Base-by-base conservation (phyloP, 2,888 invertebrate species). In the Tenthredo livida region DNA sequence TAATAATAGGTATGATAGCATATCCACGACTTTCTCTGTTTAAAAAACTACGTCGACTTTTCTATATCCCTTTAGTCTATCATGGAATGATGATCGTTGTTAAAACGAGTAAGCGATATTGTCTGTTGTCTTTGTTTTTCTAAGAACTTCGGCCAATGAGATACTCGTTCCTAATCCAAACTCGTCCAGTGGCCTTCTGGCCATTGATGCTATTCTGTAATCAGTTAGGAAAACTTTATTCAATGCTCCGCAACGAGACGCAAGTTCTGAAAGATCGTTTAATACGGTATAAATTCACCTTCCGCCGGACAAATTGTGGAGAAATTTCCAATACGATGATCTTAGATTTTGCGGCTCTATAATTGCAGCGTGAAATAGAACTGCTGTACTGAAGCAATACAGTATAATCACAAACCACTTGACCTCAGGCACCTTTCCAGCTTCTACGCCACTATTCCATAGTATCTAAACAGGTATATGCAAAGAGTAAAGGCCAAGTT, bases 251-350 rank as follows among this genome's bases (percentile, higher is more conserved):
- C n/a, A n/a, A n/a, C n/a, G n/a, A n/a, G n/a, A n/a, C n/a, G n/a
- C n/a, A n/a, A n/a, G n/a, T n/a, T n/a, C n/a, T n/a, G n/a, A n/a
- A n/a, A n/a, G n/a, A n/a, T n/a, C n/a, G n/a, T n/a, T 82, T 40
- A 70, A 84, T 47, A 82, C 40, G 77, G 78, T 54, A 77, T 77
- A 85, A 43, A 87, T 89, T 93, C 91, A 95, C 96, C 96, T 94
- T 92, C 95, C 96, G 70, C 96, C 97, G 0, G 97, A 97, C 86
- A 97, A 94, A 86, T 95, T 95, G 87, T 95, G 95, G 67, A 98
- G 94, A 93, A 98, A 98, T 91, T 96, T 97, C 95, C 96, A 97
- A 93, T 98, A 98, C 84, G 97, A 97, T n/a, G 96, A 95, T 87
- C 97, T 94, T 87, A 98, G 92, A 90, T 96, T 96, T 85, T 96